Evolutionary conservation across 2,113 vertebrate genomes (phyloP).

Genomic region (Xenopus tropicalis): DNA sequence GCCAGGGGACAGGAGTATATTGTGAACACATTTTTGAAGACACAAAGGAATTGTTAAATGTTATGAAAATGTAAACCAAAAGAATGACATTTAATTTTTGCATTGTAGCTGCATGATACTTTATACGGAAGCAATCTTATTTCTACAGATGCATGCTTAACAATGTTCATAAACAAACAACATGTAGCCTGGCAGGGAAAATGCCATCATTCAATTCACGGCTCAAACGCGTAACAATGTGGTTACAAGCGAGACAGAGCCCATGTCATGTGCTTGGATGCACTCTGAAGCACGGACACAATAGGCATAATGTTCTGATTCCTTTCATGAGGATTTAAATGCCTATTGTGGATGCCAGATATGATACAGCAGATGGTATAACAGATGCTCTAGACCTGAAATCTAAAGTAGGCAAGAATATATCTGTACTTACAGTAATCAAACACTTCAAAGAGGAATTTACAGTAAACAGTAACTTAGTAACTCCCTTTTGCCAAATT

Average conservation of each 20-base stretch:
- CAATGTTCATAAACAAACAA: not conserved
- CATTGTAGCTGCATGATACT: no score
- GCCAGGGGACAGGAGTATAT: no score
- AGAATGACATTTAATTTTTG: no score
- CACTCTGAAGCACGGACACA: not conserved
- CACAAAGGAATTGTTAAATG: no score
- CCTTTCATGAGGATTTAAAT: slow-evolving; percentile 35
- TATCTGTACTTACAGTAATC: not conserved
- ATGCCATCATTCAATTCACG: not conserved
- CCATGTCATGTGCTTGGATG: not conserved
- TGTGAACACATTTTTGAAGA: no score
- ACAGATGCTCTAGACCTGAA: slow-evolving; percentile 54
- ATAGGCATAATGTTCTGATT: slow-evolving; percentile 3
- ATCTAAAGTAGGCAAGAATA: slow-evolving; percentile 5
- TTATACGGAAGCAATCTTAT: no score
- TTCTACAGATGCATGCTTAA: no score
- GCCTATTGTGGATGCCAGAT: slow-evolving; percentile 33
- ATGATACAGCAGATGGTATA: slow-evolving; percentile 56
- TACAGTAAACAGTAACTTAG: not conserved
- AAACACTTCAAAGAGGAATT: not conserved
- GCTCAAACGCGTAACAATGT: not conserved
- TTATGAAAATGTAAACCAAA: no score
- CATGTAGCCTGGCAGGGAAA: not conserved
- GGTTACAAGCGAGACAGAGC: not conserved
- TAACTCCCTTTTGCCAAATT: no score